Conservation (phyloP, 2,888 invertebrate genomes). For the Trichopoda pennipes region DNA sequence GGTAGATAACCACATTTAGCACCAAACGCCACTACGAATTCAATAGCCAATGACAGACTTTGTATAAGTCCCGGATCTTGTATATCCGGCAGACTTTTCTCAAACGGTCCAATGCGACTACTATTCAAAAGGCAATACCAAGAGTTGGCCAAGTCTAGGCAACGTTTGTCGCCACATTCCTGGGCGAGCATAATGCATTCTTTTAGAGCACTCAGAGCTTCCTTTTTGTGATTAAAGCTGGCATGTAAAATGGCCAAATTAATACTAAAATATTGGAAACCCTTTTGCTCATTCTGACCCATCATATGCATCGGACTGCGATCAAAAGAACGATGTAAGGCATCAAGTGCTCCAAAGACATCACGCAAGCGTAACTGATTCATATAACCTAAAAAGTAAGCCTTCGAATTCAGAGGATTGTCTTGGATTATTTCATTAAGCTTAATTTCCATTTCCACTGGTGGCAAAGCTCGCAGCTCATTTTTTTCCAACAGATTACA, state of each 20-base stretch:
- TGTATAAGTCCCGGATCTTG: slow-evolving; percentile 86
- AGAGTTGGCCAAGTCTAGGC: slow-evolving; percentile 91
- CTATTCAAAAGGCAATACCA: slow-evolving; percentile 86
- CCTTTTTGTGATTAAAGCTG: slow-evolving; percentile 87
- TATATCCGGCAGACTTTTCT: slow-evolving; percentile 86
- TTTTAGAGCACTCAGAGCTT: slow-evolving; percentile 90
- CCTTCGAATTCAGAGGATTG: slow-evolving; percentile 78
- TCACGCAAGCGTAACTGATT: slow-evolving; percentile 94
- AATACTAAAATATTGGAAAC: slow-evolving; percentile 93
- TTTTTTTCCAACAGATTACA: slow-evolving; percentile 90
- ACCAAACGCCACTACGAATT: slow-evolving; percentile 89
- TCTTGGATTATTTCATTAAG: slow-evolving; percentile 80
- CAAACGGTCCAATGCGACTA: slow-evolving; percentile 83
- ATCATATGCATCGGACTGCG: slow-evolving; percentile 85
- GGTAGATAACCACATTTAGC: slow-evolving; percentile 82
- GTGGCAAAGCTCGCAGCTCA: slow-evolving; percentile 89
- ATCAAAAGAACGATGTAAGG: slow-evolving; percentile 85
- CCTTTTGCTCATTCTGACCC: slow-evolving; percentile 88
- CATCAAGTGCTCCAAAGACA: slow-evolving; percentile 83
- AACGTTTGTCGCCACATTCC: slow-evolving; percentile 92
- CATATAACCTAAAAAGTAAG: slow-evolving; percentile 93
- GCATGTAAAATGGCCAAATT: slow-evolving; percentile 94
- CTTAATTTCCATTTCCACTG: slow-evolving; percentile 87
- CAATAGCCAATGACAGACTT: slow-evolving; percentile 87
- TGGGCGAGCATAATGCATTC: slow-evolving; percentile 94